Conservation (phyloP, 1,140 invertebrate species). For the Dreissena polymorpha region DNA sequence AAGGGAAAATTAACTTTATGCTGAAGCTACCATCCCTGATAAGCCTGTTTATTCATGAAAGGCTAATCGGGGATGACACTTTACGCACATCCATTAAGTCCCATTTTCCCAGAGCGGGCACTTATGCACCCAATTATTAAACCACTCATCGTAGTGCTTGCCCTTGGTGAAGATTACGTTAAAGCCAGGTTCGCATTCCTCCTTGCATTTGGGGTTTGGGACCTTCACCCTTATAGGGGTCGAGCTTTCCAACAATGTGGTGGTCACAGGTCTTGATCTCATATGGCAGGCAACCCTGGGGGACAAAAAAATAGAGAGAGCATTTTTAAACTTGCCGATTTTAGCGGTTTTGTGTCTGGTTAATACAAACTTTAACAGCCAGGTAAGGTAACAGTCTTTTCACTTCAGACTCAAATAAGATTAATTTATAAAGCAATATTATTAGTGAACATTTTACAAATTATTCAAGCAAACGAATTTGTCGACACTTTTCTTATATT, state of each 20-base stretch:
- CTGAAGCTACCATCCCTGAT: no score
- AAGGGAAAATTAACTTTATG: no score
- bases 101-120: no score
- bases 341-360: neutral
- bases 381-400: neutral
- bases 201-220: conserved; percentile 89
- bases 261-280: conserved; percentile 92
- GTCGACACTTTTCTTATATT: no score
- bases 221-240: conserved; percentile 83
- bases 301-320: conserved; percentile 64
- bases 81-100: no score
- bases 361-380: neutral
- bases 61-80: no score
- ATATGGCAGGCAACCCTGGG: conserved; percentile 92
- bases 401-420: no score
- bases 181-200: conserved; percentile 87
- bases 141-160: conserved; percentile 1
- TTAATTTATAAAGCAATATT: no score
- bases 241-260: conserved; percentile 86
- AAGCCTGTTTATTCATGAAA: no score
- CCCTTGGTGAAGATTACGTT: conserved; percentile 75
- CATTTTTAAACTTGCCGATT: neutral
- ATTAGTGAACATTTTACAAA: no score
- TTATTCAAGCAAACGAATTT: no score
- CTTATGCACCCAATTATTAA: neutral